These are phyloP conservation scores for Anthopleura xanthogrammica DNA, from an alignment of 92 coral and sea anemone genomes.

Conservation along the genomic window DNA sequence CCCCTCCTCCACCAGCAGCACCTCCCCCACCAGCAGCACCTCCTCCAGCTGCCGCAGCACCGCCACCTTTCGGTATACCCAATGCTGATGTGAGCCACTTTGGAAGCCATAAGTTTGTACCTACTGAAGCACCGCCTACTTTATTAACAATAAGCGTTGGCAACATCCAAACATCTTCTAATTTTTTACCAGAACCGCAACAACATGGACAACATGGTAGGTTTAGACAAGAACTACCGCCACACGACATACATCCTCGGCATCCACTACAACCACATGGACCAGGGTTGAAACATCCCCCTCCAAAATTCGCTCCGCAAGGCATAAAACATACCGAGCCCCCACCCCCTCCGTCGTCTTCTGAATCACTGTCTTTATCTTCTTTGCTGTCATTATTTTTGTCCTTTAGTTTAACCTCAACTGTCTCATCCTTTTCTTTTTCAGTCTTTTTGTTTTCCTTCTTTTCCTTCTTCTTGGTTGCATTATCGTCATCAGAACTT, in stretches of 20 bases:
- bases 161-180: constrained; percentile 78
- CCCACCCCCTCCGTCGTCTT: constrained; percentile 30
- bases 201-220: constrained; percentile 84
- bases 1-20: constrained; percentile 21
- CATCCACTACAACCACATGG: constrained; percentile 55
- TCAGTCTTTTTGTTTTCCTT: not conserved
- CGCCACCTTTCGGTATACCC: constrained; percentile 61
- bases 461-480: constrained; percentile 7
- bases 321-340: constrained; percentile 70
- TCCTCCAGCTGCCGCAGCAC: constrained; percentile 1
- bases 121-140: constrained; percentile 52
- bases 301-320: constrained; percentile 58
- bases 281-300: constrained; percentile 45
- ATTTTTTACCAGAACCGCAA: constrained; percentile 53
- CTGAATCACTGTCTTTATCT: constrained; percentile 11
- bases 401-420: constrained; percentile 1
- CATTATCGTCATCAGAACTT: not conserved
- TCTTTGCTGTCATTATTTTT: not conserved
- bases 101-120: constrained; percentile 71
- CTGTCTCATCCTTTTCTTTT: constrained; percentile 6
- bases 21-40: constrained; percentile 20
- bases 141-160: constrained; percentile 75
- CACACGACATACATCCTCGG: constrained; percentile 62
- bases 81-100: constrained; percentile 68
- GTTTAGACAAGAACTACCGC: constrained; percentile 69